Conservation (phyloP, 2,113 vertebrate genomes). For the Myrmecobius fasciatus region DNA sequence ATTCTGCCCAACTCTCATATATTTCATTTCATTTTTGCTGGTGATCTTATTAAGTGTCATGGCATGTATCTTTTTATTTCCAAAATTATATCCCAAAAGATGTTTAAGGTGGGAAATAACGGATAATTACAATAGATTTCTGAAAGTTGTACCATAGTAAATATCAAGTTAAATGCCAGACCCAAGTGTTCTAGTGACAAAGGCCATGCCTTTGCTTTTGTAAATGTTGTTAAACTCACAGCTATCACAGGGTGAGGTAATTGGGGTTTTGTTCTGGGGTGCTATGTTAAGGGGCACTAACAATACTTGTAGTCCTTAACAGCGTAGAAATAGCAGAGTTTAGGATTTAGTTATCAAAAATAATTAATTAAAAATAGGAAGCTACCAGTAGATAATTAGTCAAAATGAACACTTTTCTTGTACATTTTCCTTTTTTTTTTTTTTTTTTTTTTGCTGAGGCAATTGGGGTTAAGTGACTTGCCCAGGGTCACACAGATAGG, state of each 20-base stretch:
- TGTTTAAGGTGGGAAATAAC: conserved; percentile 52
- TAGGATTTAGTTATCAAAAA: not conserved
- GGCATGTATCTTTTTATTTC: conserved; percentile 28
- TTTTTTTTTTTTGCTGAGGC: no score
- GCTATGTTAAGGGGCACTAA: not conserved
- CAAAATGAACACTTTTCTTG: not conserved
- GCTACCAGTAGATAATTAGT: not conserved
- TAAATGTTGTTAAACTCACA: not conserved
- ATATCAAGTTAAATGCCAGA: conserved; percentile 35
- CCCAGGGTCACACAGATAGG: no score
- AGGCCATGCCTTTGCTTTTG: not conserved
- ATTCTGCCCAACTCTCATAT: not conserved
- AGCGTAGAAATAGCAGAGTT: not conserved
- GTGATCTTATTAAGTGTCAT: conserved; percentile 55
- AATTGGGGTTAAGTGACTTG: no score
- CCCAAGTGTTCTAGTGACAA: not conserved
- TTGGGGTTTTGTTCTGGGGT: not conserved
- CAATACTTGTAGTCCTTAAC: not conserved
- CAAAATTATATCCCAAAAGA: conserved; percentile 51
- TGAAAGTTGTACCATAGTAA: conserved; percentile 26
- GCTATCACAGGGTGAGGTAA: not conserved
- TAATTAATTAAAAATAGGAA: not conserved
- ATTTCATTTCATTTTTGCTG: conserved; percentile 47
- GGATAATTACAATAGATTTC: conserved; percentile 57
- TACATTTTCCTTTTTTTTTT: no score